Evolutionary conservation across 2,888 invertebrate species (phyloP), one percentile per base, ranked within the genome.

Genomic region (Troides oblongomaculatus): DNA sequence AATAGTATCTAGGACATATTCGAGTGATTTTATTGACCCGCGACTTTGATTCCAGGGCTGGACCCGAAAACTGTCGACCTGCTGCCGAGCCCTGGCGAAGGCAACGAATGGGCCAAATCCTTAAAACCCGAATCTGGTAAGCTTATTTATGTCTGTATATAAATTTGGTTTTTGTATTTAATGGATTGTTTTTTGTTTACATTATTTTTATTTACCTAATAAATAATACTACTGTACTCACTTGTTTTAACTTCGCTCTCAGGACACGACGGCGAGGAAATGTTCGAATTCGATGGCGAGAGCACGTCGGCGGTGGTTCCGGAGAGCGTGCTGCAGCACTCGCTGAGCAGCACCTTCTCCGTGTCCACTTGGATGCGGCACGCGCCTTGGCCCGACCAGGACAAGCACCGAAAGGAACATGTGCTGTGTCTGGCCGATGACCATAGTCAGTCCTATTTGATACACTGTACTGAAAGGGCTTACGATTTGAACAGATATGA

Each of bases 351-450:
- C 73, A 96, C 96, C 68, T 99, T 99, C 93, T 97, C 97, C 70
- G 94, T 99, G 79, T 95, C 97, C 60, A 97, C 98, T 14, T 99
- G 99, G 97, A 96, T 99, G 94, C 95, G 98, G 65, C 99, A 99
- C 90, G 96, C 96, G 59, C 95, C 96, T 18, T 94, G 96, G 59
- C 94, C 95, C 0, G 95, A 95, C 77, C 94, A 95, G 75, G 97
- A 98, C 87, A 97, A 97, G 79, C 98, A 97, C 83, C 93, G 95
- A 75, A 99, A 99, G 91, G 99, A 99, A 84, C 99, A 99, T 82
- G 96, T 99, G 78, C 92, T 99, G 62, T 99, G 99, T 87, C 97
- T 97, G 80, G 98, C 99, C 39, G 99, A 99, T 88, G 98, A 99
- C 84, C 98, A 99, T 85, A 98, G 98, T 98, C 81, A 95, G 96